Evolutionary conservation across 2,797 vertebrate genomes (phyloP), one percentile per base, ranked within the genome.

Genomic region (Oceanodroma leucorhoa): DNA sequence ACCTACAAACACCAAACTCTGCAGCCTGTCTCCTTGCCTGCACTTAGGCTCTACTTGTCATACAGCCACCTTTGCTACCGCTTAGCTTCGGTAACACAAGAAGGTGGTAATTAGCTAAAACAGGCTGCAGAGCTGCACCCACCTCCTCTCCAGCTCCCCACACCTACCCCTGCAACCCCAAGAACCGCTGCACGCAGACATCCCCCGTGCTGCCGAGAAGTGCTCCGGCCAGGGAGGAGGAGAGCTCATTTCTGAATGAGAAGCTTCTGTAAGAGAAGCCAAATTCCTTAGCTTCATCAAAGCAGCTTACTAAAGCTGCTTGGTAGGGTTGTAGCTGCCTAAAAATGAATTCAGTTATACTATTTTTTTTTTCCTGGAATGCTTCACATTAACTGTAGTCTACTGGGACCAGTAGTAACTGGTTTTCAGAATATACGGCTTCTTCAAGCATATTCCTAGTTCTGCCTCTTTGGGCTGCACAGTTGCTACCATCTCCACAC

Each of bases 341-440:
- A 3, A 8, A 66, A 38, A 17, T 4, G 0, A 61, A 3, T 6
- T 30, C 22, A 5, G 27, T 40, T 38, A 7, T 0, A 8, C 14
- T 0, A 2, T 1, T 14, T 3, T 17, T 43, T 43, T 41, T 27
- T 8, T 10, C 32, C 34, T 36, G 30, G 11, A 65, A 5, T 26
- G 51, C 38, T 73, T 82, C 61, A 55, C 38, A 1, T 32, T 29
- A 57, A 45, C 50, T 3, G 1, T 13, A 36, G 11, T 5, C 46
- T 30, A 14, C 38, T 24, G 14, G 29, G 65, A 34, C 10, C 29
- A 34, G 41, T 1, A 62, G 8, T 2, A 65, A 41, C 54, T 10
- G 17, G 13, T 36, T 57, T 69, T 64, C 54, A 69, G 50, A 61
- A 9, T 2, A 10, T 0, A 18, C 1, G 4, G 14, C 45, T 41